Evolutionary conservation across 1,140 invertebrate genomes (phyloP).

Genomic region (Triops longicaudatus): DNA sequence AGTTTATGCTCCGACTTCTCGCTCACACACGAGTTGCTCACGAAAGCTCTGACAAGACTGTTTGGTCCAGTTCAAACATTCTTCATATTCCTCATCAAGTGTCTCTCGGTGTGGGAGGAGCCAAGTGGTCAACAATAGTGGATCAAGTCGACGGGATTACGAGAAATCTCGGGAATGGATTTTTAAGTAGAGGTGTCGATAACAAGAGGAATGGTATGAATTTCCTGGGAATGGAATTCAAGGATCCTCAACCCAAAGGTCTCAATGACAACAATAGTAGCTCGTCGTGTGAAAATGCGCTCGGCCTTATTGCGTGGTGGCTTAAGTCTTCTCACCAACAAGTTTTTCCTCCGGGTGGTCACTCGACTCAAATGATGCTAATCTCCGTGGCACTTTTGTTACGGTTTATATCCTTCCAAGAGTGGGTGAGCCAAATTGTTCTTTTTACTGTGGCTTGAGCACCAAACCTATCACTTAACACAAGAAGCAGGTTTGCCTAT

Average conservation of each 20-base stretch:
- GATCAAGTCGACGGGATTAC: neutral
- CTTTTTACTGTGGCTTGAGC: neutral
- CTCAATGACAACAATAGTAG: constrained; percentile 9
- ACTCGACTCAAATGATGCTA: constrained; percentile 7
- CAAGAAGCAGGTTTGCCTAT: neutral
- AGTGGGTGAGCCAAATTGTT: neutral
- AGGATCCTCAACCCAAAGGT: neutral
- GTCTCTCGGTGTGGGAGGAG: too few species aligned
- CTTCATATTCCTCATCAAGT: too few species aligned
- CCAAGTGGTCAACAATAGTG: neutral
- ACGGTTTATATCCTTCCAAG: neutral
- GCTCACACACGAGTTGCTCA: neutral
- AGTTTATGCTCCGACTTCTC: neutral
- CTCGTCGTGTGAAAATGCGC: neutral
- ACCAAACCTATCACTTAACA: neutral
- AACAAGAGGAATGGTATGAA: constrained; percentile 4
- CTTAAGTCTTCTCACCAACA: neutral
- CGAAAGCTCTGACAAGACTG: neutral
- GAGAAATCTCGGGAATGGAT: neutral
- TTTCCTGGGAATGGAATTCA: constrained; percentile 11
- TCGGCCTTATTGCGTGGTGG: neutral
- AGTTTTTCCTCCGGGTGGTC: neutral
- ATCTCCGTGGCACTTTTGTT: neutral
- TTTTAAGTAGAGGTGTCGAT: neutral
- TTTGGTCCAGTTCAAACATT: neutral